Conservation (phyloP, 2,888 invertebrate species). For the Luperina testacea region DNA sequence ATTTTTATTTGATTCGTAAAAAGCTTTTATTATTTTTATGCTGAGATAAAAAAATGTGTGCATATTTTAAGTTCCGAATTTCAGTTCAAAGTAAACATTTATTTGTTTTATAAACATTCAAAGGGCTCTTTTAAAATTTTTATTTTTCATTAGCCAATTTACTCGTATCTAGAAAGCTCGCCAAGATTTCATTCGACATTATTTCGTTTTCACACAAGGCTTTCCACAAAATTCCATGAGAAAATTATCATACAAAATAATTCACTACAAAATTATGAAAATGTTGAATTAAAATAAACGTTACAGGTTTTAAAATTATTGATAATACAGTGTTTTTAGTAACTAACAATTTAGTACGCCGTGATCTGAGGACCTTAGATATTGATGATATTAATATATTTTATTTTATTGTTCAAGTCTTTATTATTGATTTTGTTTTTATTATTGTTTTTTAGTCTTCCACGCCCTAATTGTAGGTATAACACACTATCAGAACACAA, state of each 20-base stretch:
- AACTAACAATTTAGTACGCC: no score
- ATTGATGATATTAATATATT: no score
- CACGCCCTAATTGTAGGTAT: no score
- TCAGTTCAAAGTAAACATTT: neutral
- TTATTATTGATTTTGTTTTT: no score
- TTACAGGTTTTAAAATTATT: conserved; percentile 1
- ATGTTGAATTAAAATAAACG: neutral
- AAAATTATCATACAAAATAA: conserved; percentile 3
- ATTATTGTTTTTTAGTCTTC: no score
- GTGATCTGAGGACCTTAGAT: no score
- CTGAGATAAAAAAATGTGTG: neutral
- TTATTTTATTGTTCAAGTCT: no score
- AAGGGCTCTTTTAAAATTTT: neutral
- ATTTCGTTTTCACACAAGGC: neutral
- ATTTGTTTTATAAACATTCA: neutral
- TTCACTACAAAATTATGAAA: conserved; percentile 3
- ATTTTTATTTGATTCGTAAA: conserved; percentile 3
- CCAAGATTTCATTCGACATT: neutral
- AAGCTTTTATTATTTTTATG: neutral
- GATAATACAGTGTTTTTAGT: neutral
- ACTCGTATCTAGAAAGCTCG: neutral
- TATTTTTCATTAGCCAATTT: neutral
- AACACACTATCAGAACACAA: no score
- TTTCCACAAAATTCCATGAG: neutral
- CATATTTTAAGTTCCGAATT: neutral